A percentile compares a stretch with the other conserved stretches of the same genome.
These are phyloP conservation scores for Dissostichus mawsoni DNA, from an alignment of 2,113 vertebrate genomes.

Conservation along the genomic window DNA sequence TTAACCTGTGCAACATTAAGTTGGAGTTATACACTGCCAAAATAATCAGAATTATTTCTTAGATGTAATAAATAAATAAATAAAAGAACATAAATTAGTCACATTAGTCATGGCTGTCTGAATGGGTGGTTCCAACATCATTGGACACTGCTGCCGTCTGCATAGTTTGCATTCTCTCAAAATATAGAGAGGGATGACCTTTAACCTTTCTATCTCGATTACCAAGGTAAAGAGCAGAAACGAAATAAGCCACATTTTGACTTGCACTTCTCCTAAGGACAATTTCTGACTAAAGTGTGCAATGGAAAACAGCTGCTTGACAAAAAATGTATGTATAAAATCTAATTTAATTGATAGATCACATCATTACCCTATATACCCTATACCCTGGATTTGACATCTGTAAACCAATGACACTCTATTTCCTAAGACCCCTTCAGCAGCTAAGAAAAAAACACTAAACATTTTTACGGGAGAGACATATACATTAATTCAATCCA, in stretches of 20 bases:
- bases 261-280: neutral
- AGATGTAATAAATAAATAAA: neutral
- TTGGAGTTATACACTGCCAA: neutral
- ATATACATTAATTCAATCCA: neutral
- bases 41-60: neutral
- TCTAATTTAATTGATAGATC: too few species aligned
- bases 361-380: too few species aligned
- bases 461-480: neutral
- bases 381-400: too few species aligned
- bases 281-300: neutral
- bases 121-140: neutral
- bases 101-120: neutral
- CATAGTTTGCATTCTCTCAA: too few species aligned
- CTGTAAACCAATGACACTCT: too few species aligned
- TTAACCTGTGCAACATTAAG: neutral
- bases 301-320: neutral
- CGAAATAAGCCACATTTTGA: neutral
- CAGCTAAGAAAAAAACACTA: too few species aligned
- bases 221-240: neutral
- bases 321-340: neutral
- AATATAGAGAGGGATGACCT: neutral
- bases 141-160: too few species aligned
- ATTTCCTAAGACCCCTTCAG: too few species aligned
- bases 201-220: constrained; percentile 5
- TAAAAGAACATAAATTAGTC: neutral